Percentiles rank a stretch among this genome's conserved stretches.
phyloP scores from a whole-genome alignment of 2,888 invertebrate species.

The Nebria brevicollis region DNA sequence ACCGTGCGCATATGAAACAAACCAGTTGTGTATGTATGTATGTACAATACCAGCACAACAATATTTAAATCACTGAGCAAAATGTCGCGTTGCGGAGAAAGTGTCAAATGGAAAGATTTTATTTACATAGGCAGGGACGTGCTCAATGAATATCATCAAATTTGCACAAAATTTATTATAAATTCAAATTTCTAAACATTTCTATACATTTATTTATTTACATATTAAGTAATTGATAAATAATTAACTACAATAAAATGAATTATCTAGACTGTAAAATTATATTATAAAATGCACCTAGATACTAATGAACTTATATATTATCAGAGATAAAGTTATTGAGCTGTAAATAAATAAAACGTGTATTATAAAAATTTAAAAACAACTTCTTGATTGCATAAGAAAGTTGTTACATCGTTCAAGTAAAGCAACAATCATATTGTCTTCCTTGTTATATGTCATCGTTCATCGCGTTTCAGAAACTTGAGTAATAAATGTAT shows the following conservation, averaged over 20 bases:
- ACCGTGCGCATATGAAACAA: slow-evolving; percentile 33
- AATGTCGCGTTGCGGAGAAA: slow-evolving; percentile 32
- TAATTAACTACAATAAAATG: too few species aligned
- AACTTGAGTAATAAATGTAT: background rate
- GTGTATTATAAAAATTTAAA: background rate
- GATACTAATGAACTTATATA: background rate
- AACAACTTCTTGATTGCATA: background rate
- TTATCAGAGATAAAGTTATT: background rate
- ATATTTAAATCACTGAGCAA: slow-evolving; percentile 37
- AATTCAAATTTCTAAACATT: too few species aligned
- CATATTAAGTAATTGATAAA: too few species aligned
- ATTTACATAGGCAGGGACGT: slow-evolving; percentile 12
- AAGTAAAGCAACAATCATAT: background rate
- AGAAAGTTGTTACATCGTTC: background rate
- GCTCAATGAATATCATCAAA: background rate
- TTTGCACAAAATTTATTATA: background rate
- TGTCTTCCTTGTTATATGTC: background rate
- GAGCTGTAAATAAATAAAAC: background rate
- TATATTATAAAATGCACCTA: too few species aligned
- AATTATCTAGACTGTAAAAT: too few species aligned
- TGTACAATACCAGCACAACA: slow-evolving; percentile 12
- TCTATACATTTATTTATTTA: too few species aligned
- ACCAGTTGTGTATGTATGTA: background rate
- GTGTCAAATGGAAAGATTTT: slow-evolving; percentile 29
- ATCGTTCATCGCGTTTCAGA: background rate